Evolutionary conservation across 2,888 invertebrate genomes (phyloP).

Genomic region (Meloe dianella): DNA sequence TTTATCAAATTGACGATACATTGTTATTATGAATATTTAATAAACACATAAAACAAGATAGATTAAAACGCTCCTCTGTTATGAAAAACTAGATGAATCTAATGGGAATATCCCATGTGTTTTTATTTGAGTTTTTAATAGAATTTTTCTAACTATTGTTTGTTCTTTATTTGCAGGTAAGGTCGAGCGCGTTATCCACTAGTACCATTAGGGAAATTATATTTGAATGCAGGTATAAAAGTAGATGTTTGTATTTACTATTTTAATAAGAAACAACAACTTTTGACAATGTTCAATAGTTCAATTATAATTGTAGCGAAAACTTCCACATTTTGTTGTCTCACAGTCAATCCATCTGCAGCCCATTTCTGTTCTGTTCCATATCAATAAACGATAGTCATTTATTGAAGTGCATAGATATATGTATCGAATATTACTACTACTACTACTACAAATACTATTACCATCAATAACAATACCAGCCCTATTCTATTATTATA

Average conservation of each 20-base stretch:
- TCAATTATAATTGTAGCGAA: background rate
- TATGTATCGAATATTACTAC: background rate
- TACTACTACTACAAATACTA: background rate
- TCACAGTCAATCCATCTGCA: background rate
- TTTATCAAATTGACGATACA: too few relatives aligned
- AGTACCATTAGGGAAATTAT: background rate
- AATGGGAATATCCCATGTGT: too few relatives aligned
- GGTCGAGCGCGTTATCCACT: background rate
- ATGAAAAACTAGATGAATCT: too few relatives aligned
- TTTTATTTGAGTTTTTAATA: background rate
- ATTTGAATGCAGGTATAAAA: background rate
- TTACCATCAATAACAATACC: background rate
- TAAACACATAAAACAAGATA: too few relatives aligned
- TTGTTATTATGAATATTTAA: too few relatives aligned
- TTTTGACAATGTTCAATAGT: background rate
- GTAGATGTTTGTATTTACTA: background rate
- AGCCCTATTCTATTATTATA: slow-evolving; percentile 27
- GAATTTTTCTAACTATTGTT: slow-evolving; percentile 4
- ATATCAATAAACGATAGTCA: slow-evolving; percentile 21
- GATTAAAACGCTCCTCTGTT: too few relatives aligned
- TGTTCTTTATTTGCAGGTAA: slow-evolving; percentile 12
- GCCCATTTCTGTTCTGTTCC: background rate
- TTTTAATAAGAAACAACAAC: background rate
- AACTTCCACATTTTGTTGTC: background rate
- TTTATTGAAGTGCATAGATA: slow-evolving; percentile 26